Base-by-base conservation (phyloP, 2,888 invertebrate genomes). In the Myathropa florea region DNA sequence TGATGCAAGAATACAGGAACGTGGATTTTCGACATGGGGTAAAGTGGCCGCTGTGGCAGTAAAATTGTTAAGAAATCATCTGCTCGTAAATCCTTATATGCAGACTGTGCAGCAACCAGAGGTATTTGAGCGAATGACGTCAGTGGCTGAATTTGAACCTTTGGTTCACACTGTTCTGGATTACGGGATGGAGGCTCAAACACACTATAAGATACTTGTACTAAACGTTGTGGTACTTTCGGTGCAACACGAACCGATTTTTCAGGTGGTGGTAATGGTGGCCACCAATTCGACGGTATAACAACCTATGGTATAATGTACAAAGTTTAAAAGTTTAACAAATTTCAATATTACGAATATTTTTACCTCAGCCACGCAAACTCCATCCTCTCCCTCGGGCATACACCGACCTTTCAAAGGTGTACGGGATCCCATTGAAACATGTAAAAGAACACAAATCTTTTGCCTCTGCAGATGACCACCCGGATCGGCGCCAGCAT, bases 271-370 rank as follows among this genome's bases (percentile, higher is more conserved):
- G 95, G 95, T 77, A 95, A 91, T 0, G 96, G 95, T 23, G 96
- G 95, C 98, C 98, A 98, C 98, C 98, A 98, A 72, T 95, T 95
- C 10, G 97, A 96, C 0, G 98, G 98, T 46, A 98, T 95, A 1
- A 97, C 96, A 78, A 97, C 94, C 90, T 94, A 91, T 59, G 36
- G 46, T 33, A 55, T 65, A 14, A 55, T 60, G 61, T 61, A 61
- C 60, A 23, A 46, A 46, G 55, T 55, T 72, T 7, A 21, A 18
- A 1, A 24, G 3, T 24, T 3, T n/a, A n/a, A 10, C 23, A 57
- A 12, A 60, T 61, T 63, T 24, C 24, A 55, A 28, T 10, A 33
- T 18, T n/a, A 18, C 18, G 53, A 18, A 26, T 10, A 23, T 60
- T 39, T 70, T 78, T 88, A 93, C 93, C 91, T 97, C 96, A 0